Base-by-base conservation (phyloP, 2,113 vertebrate species). In the Aphyosemion australe region DNA sequence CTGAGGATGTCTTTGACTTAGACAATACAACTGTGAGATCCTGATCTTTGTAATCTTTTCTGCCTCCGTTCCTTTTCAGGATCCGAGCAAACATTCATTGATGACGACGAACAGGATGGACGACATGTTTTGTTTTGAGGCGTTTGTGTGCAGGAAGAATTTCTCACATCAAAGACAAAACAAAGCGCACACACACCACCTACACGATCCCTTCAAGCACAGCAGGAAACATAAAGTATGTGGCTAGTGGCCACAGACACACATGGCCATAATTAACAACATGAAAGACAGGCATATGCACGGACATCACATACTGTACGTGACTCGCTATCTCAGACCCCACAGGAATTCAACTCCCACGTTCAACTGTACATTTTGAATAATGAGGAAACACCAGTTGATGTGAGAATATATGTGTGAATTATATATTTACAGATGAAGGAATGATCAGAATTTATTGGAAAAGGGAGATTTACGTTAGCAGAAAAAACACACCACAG, bases 181-280 rank as follows among this genome's bases (percentile, higher is more conserved):
- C 46, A 69, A 65, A 72, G 39, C 62, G 45, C 34, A 45, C 47
- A 48, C 15, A 19, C 59, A 45, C 75, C 73, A 72, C 76, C 80
- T 67, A 80, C 79, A 76, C 77, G 49, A 57, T 72, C 20, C 68
- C 51, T 71, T 77, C 80, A 15, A 72, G 67, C 85, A 61, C 83
- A 34, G 69, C 14, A 20, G 72, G 72, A 46, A 71, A 34, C 65
- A 57, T 46, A 19, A 59, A 60, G 26, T 42, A 60, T 73, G 60
- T 42, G 69, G 69, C 80, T 74, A 49, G 63, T 62, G 51, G 72
- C 58, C 72, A 58, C 32, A 54, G 52, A 68, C 70, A 57, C 53
- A 60, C 60, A 20, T 60, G 79, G 65, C 59, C 73, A 78, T 86
- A 71, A 83, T 87, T 84, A 77, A 65, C 49, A 8, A 71, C 71